phyloP scores from a whole-genome alignment of 2,797 vertebrate species.

The Paedocypris micromegethes region DNA sequence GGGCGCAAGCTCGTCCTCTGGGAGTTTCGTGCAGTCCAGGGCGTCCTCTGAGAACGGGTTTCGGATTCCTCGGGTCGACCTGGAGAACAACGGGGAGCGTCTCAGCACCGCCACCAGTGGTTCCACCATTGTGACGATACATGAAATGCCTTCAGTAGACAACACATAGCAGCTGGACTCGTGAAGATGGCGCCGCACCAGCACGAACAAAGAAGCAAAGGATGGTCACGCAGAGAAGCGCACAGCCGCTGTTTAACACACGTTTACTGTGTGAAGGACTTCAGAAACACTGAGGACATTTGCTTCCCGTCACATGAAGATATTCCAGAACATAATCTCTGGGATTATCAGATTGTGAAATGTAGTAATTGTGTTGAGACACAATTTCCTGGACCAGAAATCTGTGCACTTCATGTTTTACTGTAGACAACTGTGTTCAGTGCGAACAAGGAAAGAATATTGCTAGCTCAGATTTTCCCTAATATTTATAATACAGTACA shows the following conservation, averaged over 20 bases:
- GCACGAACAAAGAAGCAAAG: conserved; percentile 13
- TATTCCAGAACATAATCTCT: too few relatives aligned
- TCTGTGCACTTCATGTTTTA: too few relatives aligned
- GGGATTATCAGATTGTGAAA: too few relatives aligned
- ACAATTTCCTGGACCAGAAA: too few relatives aligned
- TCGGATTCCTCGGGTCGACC: conserved; percentile 53
- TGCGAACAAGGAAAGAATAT: too few relatives aligned
- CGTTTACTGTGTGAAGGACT: neutral
- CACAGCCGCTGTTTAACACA: neutral
- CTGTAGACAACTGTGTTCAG: too few relatives aligned
- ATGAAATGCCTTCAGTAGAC: conserved; percentile 45
- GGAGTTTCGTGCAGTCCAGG: conserved; percentile 44
- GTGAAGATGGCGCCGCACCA: conserved; percentile 1
- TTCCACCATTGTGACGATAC: conserved; percentile 64
- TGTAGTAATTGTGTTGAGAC: too few relatives aligned
- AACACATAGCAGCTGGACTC: conserved; percentile 62
- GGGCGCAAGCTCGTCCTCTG: conserved; percentile 48
- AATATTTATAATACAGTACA: too few relatives aligned
- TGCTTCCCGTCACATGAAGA: too few relatives aligned
- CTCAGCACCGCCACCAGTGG: conserved; percentile 55
- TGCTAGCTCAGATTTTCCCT: too few relatives aligned
- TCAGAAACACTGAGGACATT: neutral
- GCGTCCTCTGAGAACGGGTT: conserved; percentile 45
- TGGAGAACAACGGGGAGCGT: conserved; percentile 53
- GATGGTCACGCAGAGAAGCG: neutral